Evolutionary conservation across 2,888 invertebrate genomes (phyloP).

Genomic region (Leptothorax acervorum): DNA sequence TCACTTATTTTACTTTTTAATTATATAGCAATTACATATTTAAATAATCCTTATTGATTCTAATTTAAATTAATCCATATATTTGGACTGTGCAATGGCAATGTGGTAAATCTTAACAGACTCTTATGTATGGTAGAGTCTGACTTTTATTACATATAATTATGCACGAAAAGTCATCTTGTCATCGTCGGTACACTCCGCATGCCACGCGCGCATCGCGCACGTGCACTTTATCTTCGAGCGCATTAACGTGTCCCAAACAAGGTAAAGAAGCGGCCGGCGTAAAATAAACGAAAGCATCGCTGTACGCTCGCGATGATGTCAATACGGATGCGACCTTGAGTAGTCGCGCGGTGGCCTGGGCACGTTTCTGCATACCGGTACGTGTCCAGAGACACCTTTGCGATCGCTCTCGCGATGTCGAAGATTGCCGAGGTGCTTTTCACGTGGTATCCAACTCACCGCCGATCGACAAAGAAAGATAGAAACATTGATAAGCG

Average conservation of each 20-base stretch:
- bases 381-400: slow-evolving; percentile 71
- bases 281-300: slow-evolving; percentile 72
- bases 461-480: slow-evolving; percentile 37
- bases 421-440: slow-evolving; percentile 49
- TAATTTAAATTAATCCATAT: neutral
- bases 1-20: neutral
- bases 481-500: slow-evolving; percentile 51
- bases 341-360: slow-evolving; percentile 67
- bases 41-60: neutral
- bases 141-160: slow-evolving; percentile 15
- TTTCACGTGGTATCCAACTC: slow-evolving; percentile 37
- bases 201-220: slow-evolving; percentile 36
- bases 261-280: slow-evolving; percentile 55
- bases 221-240: slow-evolving; percentile 56
- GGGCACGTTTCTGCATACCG: slow-evolving; percentile 80
- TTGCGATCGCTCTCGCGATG: slow-evolving; percentile 38
- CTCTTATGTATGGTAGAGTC: neutral
- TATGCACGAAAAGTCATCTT: neutral
- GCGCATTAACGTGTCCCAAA: slow-evolving; percentile 55
- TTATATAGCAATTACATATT: neutral
- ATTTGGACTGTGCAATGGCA: no score
- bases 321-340: slow-evolving; percentile 82
- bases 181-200: slow-evolving; percentile 14
- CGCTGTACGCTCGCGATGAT: slow-evolving; percentile 72
- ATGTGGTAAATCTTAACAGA: neutral